These are phyloP conservation scores for Aricia agestis DNA, from an alignment of 1,140 invertebrate genomes.

Conservation along the genomic window DNA sequence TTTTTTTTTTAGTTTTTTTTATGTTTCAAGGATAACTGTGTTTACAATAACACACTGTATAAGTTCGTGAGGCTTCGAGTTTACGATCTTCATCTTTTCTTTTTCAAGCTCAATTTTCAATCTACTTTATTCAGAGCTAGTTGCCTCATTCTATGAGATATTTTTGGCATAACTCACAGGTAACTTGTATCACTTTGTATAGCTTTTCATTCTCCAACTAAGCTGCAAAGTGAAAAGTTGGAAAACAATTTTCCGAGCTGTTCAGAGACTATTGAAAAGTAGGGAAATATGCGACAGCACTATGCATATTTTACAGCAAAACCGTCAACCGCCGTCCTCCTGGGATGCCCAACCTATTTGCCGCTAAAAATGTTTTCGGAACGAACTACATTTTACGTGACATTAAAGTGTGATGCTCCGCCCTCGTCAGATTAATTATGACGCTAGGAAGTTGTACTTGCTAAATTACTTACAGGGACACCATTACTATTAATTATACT, in stretches of 20 bases:
- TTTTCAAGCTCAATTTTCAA: too few species aligned
- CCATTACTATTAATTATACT: too few species aligned
- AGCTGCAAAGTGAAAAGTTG: neutral
- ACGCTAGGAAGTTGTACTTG: neutral
- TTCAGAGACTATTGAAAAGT: neutral
- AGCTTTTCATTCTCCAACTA: neutral
- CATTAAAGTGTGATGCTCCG: neutral
- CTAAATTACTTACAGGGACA: too few species aligned
- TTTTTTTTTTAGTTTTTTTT: too few species aligned
- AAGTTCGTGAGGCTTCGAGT: too few species aligned
- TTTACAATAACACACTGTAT: too few species aligned
- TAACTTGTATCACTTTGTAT: neutral
- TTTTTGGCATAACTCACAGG: neutral
- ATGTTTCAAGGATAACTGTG: too few species aligned
- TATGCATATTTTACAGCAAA: neutral
- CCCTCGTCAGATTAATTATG: neutral
- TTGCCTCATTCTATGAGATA: too few species aligned
- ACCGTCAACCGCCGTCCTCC: neutral
- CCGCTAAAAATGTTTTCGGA: neutral
- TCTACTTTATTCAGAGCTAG: too few species aligned
- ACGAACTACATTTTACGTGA: neutral
- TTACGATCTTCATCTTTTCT: too few species aligned
- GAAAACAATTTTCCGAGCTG: neutral
- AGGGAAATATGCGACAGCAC: neutral
- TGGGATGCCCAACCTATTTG: neutral